Evolutionary conservation across 2,113 vertebrate species (phyloP).

Genomic region (Stegastes partitus): DNA sequence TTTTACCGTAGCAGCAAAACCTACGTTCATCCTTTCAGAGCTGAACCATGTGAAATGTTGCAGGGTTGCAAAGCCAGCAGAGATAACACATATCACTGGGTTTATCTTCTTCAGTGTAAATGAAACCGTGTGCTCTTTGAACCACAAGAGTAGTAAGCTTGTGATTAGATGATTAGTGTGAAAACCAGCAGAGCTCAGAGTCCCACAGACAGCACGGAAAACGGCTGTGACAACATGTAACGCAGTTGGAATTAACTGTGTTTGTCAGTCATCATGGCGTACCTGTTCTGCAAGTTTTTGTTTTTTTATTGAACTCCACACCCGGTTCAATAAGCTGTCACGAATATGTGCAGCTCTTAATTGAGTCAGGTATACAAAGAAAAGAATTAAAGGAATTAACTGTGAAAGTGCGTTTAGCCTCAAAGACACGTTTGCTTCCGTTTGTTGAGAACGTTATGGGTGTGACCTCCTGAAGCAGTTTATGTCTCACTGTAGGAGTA

Average conservation of each 20-base stretch:
- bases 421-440: too few species aligned
- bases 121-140: slow-evolving; percentile 6
- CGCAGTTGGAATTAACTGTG: too few species aligned
- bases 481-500: too few species aligned
- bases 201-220: neutral
- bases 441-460: too few species aligned
- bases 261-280: neutral
- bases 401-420: too few species aligned
- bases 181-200: slow-evolving; percentile 12
- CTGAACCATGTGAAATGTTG: neutral
- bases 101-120: neutral
- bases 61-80: neutral
- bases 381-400: too few species aligned
- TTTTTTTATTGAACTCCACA: neutral
- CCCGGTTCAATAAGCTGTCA: too few species aligned
- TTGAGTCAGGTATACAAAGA: neutral
- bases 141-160: neutral
- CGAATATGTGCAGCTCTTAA: neutral
- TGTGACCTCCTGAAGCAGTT: too few species aligned
- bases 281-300: neutral
- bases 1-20: neutral
- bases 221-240: neutral
- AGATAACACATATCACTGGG: neutral
- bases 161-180: slow-evolving; percentile 5
- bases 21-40: neutral